Conservation (phyloP, 2,113 vertebrate genomes). For the Centropus unirufus region DNA sequence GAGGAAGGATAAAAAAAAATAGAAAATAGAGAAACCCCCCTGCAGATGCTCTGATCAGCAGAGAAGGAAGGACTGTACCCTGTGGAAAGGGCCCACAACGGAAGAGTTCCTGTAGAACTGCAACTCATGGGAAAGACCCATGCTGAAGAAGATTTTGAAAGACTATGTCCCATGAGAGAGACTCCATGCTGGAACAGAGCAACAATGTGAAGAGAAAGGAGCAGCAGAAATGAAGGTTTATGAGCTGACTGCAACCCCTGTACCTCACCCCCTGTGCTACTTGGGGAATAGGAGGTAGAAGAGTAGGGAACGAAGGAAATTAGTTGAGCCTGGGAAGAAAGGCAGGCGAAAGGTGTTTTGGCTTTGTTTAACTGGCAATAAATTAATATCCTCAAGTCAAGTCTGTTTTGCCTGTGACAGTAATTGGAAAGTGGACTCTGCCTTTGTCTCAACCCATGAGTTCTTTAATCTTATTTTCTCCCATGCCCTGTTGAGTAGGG, state of each 20-base stretch:
- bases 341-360: background rate
- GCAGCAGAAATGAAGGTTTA: background rate
- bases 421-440: background rate
- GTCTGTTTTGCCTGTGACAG: background rate
- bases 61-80: background rate
- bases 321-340: background rate
- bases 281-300: background rate
- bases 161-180: background rate
- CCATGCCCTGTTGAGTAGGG: background rate
- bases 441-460: background rate
- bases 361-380: background rate
- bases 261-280: fast-evolving
- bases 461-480: background rate
- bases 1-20: background rate
- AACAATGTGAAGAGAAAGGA: background rate
- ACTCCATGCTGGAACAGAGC: background rate
- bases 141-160: background rate
- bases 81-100: background rate
- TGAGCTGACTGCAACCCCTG: background rate
- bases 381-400: background rate
- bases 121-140: background rate
- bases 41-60: background rate
- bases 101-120: background rate
- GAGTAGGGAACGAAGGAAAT: background rate
- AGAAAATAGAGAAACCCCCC: background rate